Evolutionary conservation across 2,797 vertebrate species (phyloP), one percentile per base, ranked within the genome.

Genomic region (Toxotes lorentzi): DNA sequence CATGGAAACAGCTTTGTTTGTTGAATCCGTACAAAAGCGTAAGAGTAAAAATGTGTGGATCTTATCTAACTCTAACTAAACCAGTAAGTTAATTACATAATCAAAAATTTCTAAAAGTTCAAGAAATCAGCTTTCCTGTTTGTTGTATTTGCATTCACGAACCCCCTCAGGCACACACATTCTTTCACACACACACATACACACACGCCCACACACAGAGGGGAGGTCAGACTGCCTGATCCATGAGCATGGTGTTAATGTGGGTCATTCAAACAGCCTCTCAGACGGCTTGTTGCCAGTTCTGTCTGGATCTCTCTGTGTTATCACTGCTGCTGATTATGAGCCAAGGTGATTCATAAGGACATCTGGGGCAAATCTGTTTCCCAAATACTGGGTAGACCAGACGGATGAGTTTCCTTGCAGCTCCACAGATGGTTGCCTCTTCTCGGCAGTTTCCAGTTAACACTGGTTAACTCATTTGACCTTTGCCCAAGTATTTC

Each of bases 321-420:
- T 91, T 91, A 88, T 84, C 88, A 70, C 73, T 65, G 68, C 1
- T 50, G 85, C 74, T 78, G 75, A 86, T 81, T 82, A 70, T 30
- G 63, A 77, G 78, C 73, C 83, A 70, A 78, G 81, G 85, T 90
- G 89, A 88, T 89, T 90, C 79, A 86, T 74, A 61, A 87, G 72
- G 79, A 86, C 90, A 83, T 86, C 80, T 91, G 85, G 78, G 65
- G 58, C 34, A 73, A 87, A 77, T 88, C 72, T 88, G 76, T 79
- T 68, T 51, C 47, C 13, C 40, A 24, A 82, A 81, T 47, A 56
- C 57, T 5, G 79, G 56, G 23, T 30, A 76, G 17, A 70, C n/a
- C 30, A 59, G 45, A 83, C 35, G 62, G 73, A 38, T 65, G 76
- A 69, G 23, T 82, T 70, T 73, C 23, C 21, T 56, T 53, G 50